Evolutionary conservation across 2,888 invertebrate species (phyloP), one percentile per base, ranked within the genome.

Genomic region (Agriopis marginaria): DNA sequence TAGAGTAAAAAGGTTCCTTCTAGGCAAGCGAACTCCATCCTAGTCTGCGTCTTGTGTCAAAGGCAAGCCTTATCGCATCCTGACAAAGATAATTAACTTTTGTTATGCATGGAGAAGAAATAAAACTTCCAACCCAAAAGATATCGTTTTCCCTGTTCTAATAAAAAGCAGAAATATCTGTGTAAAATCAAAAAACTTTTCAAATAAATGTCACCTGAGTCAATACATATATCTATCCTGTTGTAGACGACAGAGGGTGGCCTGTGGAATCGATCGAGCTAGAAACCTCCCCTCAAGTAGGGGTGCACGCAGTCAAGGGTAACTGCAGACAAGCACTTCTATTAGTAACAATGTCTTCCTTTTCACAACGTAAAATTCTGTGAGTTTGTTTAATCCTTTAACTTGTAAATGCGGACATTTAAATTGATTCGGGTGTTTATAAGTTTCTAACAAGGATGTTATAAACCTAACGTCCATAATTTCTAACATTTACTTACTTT

Each of bases 261-360:
- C 75, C 85, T 82, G 82, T 74, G 74, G 71, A 75, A 91, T 92
- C 91, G 91, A 91, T 91, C 85, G 82, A 77, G 32, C 32, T 32
- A 78, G 79, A 45, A 63, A 72, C 71, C 77, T 75, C 86, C 82
- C 84, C 81, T 81, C 67, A 67, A 66, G 77, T 79, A 77, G 78
- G 75, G 81, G 79, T 78, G 82, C 79, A 82, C 72, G 64, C 70
- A 70, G 53, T 81, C 84, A 87, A 86, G 88, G 86, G 88, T 83
- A 84, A 78, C 77, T 78, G 49, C 63, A 71, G 72, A 71, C 70
- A 49, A 42, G 55, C 63, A 75, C 71, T 70, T 68, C 73, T 69
- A 68, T 66, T 60, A 70, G 67, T 71, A 68, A 70, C 51, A 61
- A 49, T 56, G 64, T 63, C 65, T 67, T 70, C 45, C 58, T 58